These are phyloP conservation scores for Aradus depressus DNA, from an alignment of 2,888 invertebrate genomes.

Conservation along the genomic window DNA sequence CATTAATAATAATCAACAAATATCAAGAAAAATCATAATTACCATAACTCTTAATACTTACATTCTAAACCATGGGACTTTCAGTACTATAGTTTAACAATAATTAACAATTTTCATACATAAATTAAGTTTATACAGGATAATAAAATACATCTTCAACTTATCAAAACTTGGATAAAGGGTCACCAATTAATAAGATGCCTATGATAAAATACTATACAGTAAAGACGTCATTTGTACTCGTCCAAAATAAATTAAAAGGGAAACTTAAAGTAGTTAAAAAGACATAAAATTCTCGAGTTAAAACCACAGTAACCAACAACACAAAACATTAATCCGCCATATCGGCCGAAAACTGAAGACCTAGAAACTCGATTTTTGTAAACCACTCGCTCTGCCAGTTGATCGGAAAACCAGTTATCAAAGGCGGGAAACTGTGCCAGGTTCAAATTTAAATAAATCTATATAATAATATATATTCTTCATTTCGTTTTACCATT, in stretches of 20 bases:
- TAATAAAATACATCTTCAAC: too few species aligned
- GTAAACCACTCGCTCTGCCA: too few species aligned
- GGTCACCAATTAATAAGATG: too few species aligned
- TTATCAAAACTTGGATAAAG: too few species aligned
- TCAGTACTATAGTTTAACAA: constrained; percentile 4
- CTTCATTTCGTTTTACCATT: too few species aligned
- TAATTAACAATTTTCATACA: constrained; percentile 7
- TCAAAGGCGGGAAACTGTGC: too few species aligned
- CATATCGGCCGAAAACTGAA: constrained; percentile 10
- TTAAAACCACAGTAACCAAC: constrained; percentile 8
- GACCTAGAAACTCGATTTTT: too few species aligned
- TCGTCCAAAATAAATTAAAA: background rate
- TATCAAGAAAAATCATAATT: background rate
- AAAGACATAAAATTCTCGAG: background rate
- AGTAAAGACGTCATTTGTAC: background rate
- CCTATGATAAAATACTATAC: too few species aligned
- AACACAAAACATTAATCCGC: constrained; percentile 13
- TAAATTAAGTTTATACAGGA: constrained; percentile 12
- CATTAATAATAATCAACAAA: background rate
- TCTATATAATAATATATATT: too few species aligned
- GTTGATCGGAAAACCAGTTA: too few species aligned
- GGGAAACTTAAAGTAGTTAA: background rate
- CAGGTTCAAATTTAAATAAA: too few species aligned
- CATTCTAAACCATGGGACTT: background rate
- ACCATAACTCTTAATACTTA: background rate